Percentiles rank a stretch among this genome's conserved stretches.
These are phyloP conservation scores for Noctua pronuba DNA, from an alignment of 2,888 invertebrate genomes.

Conservation along the genomic window DNA sequence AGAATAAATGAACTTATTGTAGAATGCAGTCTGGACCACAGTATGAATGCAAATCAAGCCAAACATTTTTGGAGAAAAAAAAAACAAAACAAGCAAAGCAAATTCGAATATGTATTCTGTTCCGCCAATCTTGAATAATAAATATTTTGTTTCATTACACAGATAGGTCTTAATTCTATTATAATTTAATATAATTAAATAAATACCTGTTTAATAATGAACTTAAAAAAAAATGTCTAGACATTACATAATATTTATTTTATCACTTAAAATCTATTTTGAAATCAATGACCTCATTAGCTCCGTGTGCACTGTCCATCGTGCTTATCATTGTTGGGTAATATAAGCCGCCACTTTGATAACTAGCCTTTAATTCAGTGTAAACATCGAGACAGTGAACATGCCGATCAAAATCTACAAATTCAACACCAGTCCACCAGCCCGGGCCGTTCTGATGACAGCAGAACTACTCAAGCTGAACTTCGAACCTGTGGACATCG, in stretches of 20 bases:
- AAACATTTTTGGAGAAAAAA: neutral
- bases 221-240: neutral
- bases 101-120: neutral
- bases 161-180: neutral
- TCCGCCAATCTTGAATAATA: neutral
- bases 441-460: slow-evolving; percentile 72
- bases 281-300: neutral
- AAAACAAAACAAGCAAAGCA: neutral
- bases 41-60: neutral
- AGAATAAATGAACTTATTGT: neutral
- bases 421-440: slow-evolving; percentile 71
- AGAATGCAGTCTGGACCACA: slow-evolving; percentile 11
- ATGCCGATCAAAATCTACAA: slow-evolving; percentile 73
- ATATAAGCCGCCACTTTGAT: slow-evolving; percentile 15
- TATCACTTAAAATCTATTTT: neutral
- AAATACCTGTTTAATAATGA: neutral
- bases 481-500: slow-evolving; percentile 61
- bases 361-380: slow-evolving; percentile 1
- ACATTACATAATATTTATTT: neutral
- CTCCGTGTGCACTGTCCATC: neutral
- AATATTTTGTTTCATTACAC: neutral
- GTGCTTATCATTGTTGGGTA: slow-evolving; percentile 5
- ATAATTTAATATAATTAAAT: neutral
- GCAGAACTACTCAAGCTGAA: slow-evolving; percentile 71
- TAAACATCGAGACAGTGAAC: slow-evolving; percentile 25